Evolutionary conservation across 2,797 vertebrate species (phyloP).

Genomic region (Arrhamphus sclerolepis): DNA sequence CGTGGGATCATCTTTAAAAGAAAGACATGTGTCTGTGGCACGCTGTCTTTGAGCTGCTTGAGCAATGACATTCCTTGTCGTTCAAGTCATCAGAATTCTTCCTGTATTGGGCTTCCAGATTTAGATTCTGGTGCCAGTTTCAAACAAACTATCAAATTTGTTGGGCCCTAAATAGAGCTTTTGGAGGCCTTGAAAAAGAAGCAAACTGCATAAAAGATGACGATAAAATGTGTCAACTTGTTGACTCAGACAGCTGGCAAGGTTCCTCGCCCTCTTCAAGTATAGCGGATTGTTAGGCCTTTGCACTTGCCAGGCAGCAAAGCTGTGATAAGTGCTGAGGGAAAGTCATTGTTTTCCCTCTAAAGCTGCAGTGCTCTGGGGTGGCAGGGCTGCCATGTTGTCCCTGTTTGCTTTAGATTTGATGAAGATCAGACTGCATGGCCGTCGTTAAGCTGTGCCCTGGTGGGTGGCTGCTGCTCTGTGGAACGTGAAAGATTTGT

Average conservation of each 20-base stretch:
- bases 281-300: slow-evolving; percentile 47
- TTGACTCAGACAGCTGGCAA: slow-evolving; percentile 23
- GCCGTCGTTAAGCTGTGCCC: slow-evolving; percentile 47
- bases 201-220: not conserved
- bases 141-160: slow-evolving; percentile 44
- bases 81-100: slow-evolving; percentile 56
- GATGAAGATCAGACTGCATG: slow-evolving; percentile 58
- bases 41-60: slow-evolving; percentile 58
- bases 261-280: slow-evolving; percentile 19
- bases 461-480: slow-evolving; percentile 19
- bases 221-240: slow-evolving; percentile 8
- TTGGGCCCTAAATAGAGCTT: slow-evolving; percentile 17
- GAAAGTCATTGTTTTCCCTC: slow-evolving; percentile 68
- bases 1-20: slow-evolving; percentile 68
- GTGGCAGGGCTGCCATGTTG: slow-evolving; percentile 42
- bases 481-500: slow-evolving; percentile 12
- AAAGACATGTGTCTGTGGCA: slow-evolving; percentile 58
- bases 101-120: slow-evolving; percentile 50
- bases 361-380: slow-evolving; percentile 61
- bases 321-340: slow-evolving; percentile 51
- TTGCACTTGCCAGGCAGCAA: slow-evolving; percentile 63
- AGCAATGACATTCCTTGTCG: slow-evolving; percentile 55
- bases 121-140: slow-evolving; percentile 53
- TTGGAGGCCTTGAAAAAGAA: slow-evolving; percentile 22
- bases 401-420: slow-evolving; percentile 77